Evolutionary conservation across 2,113 vertebrate genomes (phyloP), one percentile per base, ranked within the genome.

Genomic region (Emydura subglobosa): DNA sequence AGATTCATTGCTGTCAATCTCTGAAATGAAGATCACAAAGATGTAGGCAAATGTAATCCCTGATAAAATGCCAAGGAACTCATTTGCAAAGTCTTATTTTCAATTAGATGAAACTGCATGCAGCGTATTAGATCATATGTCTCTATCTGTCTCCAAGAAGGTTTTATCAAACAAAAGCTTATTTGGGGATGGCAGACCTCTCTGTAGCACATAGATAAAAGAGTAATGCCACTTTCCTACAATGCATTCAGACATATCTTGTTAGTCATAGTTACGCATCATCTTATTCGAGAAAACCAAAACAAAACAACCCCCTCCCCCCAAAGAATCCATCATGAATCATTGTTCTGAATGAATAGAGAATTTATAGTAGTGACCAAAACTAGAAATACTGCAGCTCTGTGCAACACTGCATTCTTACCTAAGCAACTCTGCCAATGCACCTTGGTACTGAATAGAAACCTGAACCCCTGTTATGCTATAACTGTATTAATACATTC

Each of bases 121-220:
- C 0, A 2, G 14, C 21, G 21, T 6, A 1, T 14, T 10, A 5
- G 42, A n/a, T 3, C 72, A 2, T 44, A 13, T 1, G 0, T 2
- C 31, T 61, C 54, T 22, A 54, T 6, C 29, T 14, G 31, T 1
- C 76, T 55, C 57, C 74, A 12, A 0, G 39, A 55, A 50, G 53
- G 79, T 7, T 50, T 34, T 49, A 7, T 39, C 87, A 82, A 39
- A 44, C 13, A 59, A 49, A 44, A 42, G 78, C 65, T 50, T 4
- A 50, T 29, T 88, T 87, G 44, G 51, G 50, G 12, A 29, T 82
- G 79, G 39, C 76, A n/a, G 44, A 1, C 8, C 11, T 2, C 0
- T 9, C 17, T 6, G 8, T 2, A 51, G 90, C n/a, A 4, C 55
- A 17, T 1, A 50, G 83, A 25, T n/a, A 21, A 53, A 83, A 81